These are phyloP conservation scores for Scopus umbretta DNA, from an alignment of 2,113 vertebrate genomes.

Conservation along the genomic window DNA sequence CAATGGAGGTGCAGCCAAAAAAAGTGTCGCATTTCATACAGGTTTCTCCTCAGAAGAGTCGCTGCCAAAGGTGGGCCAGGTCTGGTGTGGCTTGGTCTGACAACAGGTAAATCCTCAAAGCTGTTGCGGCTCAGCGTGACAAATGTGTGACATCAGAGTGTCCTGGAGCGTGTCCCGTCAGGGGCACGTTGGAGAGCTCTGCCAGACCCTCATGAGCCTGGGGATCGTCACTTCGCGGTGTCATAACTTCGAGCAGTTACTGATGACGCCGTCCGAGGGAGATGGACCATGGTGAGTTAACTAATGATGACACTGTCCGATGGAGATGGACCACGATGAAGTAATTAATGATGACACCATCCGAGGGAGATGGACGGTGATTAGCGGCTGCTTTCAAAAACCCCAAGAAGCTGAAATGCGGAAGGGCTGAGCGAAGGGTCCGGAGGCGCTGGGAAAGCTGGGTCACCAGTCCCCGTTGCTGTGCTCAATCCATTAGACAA, in stretches of 20 bases:
- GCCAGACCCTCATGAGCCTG: accelerated
- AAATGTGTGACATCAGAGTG: not conserved
- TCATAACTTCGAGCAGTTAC: not conserved
- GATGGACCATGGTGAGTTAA: accelerated
- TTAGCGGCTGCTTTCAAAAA: accelerated
- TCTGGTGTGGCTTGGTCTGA: not conserved
- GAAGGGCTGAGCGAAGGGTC: not conserved
- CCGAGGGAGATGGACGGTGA: accelerated
- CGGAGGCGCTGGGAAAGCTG: not conserved
- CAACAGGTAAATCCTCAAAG: not conserved
- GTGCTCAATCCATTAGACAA: not conserved
- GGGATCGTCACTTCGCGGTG: accelerated
- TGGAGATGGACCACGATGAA: accelerated
- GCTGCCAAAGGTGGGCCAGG: not conserved
- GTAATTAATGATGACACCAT: too few relatives aligned
- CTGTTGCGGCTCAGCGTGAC: not conserved
- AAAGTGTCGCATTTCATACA: accelerated
- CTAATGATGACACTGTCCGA: accelerated
- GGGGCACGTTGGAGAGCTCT: not conserved
- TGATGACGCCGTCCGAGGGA: accelerated
- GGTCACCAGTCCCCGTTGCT: accelerated
- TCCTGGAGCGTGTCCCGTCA: not conserved
- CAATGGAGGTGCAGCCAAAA: accelerated
- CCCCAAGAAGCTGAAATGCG: accelerated
- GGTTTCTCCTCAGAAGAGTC: not conserved